Evolutionary conservation across 2,113 vertebrate genomes (phyloP), one percentile per base, ranked within the genome.

Genomic region (Thamnophis sirtalis): DNA sequence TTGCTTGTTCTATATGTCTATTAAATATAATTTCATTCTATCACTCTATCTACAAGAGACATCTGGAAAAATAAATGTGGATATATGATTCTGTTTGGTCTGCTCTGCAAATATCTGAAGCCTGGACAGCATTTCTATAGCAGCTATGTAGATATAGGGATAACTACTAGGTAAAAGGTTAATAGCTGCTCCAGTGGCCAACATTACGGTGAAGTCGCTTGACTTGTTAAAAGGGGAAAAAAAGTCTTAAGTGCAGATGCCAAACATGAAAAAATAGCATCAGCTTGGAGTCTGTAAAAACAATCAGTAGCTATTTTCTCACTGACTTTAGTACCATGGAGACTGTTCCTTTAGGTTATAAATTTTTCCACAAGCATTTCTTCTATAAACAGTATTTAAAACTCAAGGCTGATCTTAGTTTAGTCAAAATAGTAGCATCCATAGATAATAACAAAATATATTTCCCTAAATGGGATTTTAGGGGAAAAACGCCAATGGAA

Each of bases 151-250:
- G 50, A 22, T 50, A 22, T 28, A 92, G 93, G 94, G 84, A 86
- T 80, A 93, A 91, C 89, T 96, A 97, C 90, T 95, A 95, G 95
- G 96, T 73, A 54, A 97, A 97, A 96, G 92, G 93, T 96, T 92
- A 94, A 9, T 19, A 92, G 92, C 80, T 92, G 91, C 90, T 93
- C 84, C 5, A 0, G 80, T 17, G 43, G 80, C 93, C 92, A 94
- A 49, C 60, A 63, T 95, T 95, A 93, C 89, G 88, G 38, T 13
- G 48, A 55, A 93, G 43, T 91, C 85, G 9, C 0, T 0, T 4
- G 68, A 91, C 88, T 28, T 43, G 90, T 63, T 94, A 56, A 89
- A 94, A 38, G 68, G 6, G 94, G 4, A 1, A 92, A 87, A 58
- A 22, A 43, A 49, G 19, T 33, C 43, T 60, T 4, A 10, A 63